A percentile compares a stretch with the other conserved stretches of the same genome.
Conservation (phyloP, 1,140 invertebrate genomes). For the Akabosia matsudoensis region DNA sequence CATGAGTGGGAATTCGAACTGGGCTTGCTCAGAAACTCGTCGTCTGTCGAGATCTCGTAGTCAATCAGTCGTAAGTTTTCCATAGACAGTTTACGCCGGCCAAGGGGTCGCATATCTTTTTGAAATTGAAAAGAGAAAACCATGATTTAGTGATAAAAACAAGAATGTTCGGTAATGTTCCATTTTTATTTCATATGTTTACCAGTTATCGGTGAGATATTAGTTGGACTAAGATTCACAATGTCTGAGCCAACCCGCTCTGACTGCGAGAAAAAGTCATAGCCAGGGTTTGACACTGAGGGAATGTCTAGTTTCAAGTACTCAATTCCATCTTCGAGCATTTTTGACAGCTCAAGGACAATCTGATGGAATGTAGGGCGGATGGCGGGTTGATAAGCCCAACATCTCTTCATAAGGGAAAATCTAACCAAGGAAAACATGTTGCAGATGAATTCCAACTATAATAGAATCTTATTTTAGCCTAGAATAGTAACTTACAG, state of each 20-base stretch:
- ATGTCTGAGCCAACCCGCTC: slow-evolving; percentile 2
- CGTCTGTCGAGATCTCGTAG: slow-evolving; percentile 37
- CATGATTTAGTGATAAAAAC: too few species aligned
- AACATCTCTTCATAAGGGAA: slow-evolving; percentile 60
- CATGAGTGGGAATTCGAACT: slow-evolving; percentile 26
- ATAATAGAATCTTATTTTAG: too few species aligned
- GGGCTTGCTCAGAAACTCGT: slow-evolving; percentile 1
- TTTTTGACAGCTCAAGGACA: slow-evolving; percentile 52
- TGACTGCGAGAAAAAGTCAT: slow-evolving; percentile 47
- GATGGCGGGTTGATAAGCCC: slow-evolving; percentile 55
- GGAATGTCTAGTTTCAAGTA: slow-evolving; percentile 65
- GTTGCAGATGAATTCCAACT: too few species aligned
- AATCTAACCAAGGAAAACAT: too few species aligned
- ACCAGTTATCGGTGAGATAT: slow-evolving; percentile 2
- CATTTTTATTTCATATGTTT: background rate
- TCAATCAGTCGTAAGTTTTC: slow-evolving; percentile 43
- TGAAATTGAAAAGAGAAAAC: background rate
- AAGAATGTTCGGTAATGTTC: too few species aligned
- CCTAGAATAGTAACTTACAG: slow-evolving; percentile 64
- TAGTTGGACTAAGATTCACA: background rate
- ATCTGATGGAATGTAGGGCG: slow-evolving; percentile 57
- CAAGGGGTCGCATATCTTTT: background rate
- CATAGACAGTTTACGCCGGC: slow-evolving; percentile 25
- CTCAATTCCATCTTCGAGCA: slow-evolving; percentile 68
- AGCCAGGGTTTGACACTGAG: slow-evolving; percentile 61